Percentiles rank a stretch among this genome's conserved stretches.
phyloP scores from a whole-genome alignment of 37 sponge, comb jelly and placozoan genomes.

The Halisarca cf. caerulea region DNA sequence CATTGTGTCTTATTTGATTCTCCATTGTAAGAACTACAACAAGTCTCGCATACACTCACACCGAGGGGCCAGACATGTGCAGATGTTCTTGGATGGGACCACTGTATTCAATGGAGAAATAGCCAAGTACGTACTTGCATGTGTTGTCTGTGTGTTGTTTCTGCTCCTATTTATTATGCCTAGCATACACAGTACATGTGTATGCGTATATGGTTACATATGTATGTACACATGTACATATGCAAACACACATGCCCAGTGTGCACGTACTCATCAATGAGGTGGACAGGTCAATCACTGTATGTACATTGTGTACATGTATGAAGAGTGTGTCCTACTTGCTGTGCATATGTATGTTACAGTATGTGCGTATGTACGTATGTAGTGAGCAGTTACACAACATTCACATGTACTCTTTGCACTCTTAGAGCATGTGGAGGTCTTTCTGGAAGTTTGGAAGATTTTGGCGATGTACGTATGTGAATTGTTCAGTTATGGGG shows the following conservation, averaged over 20 bases:
- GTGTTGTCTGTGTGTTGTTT: background rate
- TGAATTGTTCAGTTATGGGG: no score
- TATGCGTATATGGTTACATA: no score
- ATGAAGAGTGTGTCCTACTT: no score
- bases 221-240: no score
- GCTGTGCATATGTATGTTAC: no score
- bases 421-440: conserved; percentile 80
- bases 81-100: conserved; percentile 75
- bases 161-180: background rate
- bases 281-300: no score
- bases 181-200: no score
- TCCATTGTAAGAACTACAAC: conserved; percentile 87
- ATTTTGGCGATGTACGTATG: conserved; percentile 71
- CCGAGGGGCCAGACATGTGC: conserved; percentile 84
- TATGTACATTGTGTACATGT: no score
- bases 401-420: background rate
- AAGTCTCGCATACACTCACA: conserved; percentile 97
- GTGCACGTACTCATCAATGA: no score
- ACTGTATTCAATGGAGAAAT: conserved; percentile 93
- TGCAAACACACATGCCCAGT: no score
- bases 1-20: background rate
- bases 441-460: conserved; percentile 45
- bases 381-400: no score
- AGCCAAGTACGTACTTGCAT: conserved; percentile 49
- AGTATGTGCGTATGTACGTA: no score